A percentile compares a stretch with the other conserved stretches of the same genome.
Evolutionary conservation across 2,113 vertebrate species (phyloP).

Genomic region (Epinephelus lanceolatus): DNA sequence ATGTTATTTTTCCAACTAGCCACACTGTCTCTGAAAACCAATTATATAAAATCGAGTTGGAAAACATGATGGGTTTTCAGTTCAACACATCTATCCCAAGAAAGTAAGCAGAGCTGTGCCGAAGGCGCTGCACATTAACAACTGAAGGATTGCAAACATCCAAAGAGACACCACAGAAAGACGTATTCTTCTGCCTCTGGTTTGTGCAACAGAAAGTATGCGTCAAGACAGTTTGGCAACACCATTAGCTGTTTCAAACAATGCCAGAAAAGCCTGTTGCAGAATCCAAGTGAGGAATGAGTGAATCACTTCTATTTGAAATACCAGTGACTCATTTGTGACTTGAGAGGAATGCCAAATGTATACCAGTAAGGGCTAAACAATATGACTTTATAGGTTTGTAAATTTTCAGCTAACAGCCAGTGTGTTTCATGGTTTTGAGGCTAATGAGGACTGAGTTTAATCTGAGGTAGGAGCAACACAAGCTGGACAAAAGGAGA

Average conservation of each 20-base stretch:
- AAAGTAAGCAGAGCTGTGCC: constrained; percentile 36
- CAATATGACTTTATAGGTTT: constrained; percentile 36
- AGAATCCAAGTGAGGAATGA: constrained; percentile 70
- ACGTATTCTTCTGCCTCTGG: constrained; percentile 45
- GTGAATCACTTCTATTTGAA: constrained; percentile 78
- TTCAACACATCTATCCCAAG: constrained; percentile 52
- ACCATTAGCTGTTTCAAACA: constrained; percentile 44
- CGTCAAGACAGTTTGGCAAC: constrained; percentile 63
- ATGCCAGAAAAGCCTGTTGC: constrained; percentile 56
- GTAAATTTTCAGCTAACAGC: constrained; percentile 4
- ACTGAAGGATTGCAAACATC: constrained; percentile 50
- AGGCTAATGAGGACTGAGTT: constrained; percentile 8
- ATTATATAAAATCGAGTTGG: constrained; percentile 39
- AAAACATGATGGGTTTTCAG: constrained; percentile 46
- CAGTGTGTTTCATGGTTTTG: neutral
- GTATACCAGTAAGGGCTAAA: constrained; percentile 48
- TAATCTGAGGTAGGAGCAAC: constrained; percentile 22
- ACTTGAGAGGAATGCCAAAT: constrained; percentile 69
- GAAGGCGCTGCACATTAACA: constrained; percentile 19
- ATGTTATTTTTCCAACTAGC: constrained; percentile 45
- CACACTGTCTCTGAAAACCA: constrained; percentile 56
- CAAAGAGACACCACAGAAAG: constrained; percentile 43
- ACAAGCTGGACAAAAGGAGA: constrained; percentile 33
- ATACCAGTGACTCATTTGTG: constrained; percentile 71
- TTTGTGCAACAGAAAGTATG: constrained; percentile 63